phyloP scores from a whole-genome alignment of 2,888 invertebrate species.

The Drosophila silvestris region DNA sequence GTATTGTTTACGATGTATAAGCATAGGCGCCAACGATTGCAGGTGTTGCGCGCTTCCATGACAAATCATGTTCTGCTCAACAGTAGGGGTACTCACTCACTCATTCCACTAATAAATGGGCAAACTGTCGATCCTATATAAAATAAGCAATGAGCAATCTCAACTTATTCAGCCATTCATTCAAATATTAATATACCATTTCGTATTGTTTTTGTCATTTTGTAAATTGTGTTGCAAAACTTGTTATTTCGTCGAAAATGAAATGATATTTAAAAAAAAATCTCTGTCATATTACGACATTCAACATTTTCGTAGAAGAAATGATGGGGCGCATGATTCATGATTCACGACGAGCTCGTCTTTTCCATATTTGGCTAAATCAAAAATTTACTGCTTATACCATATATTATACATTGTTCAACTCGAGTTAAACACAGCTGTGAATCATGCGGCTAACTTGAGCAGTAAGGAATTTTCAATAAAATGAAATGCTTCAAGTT shows the following conservation, averaged over 20 bases:
- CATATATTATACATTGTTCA: constrained; percentile 12
- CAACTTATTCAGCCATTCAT: not conserved
- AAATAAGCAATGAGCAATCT: not conserved
- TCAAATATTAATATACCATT: not conserved
- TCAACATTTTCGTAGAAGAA: constrained; percentile 38
- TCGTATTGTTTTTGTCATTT: not conserved
- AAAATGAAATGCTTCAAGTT: constrained; percentile 10
- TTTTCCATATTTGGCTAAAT: constrained; percentile 48
- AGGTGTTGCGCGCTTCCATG: constrained; percentile 24
- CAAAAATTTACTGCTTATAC: constrained; percentile 26
- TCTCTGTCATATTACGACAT: constrained; percentile 28
- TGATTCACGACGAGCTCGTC: constrained; percentile 39
- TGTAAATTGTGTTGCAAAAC: not conserved
- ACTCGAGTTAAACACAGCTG: not conserved
- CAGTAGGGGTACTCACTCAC: not conserved
- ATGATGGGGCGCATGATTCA: constrained; percentile 46
- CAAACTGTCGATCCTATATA: not conserved
- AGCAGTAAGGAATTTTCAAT: constrained; percentile 29
- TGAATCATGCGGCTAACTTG: constrained; percentile 41
- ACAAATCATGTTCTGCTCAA: constrained; percentile 45
- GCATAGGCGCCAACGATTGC: constrained; percentile 52
- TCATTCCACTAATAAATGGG: not conserved
- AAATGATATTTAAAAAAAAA: not conserved
- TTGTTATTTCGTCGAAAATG: constrained; percentile 22
- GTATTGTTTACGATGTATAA: constrained; percentile 57